Conservation (phyloP, 2,797 vertebrate genomes). For the Poecilia gillii region DNA sequence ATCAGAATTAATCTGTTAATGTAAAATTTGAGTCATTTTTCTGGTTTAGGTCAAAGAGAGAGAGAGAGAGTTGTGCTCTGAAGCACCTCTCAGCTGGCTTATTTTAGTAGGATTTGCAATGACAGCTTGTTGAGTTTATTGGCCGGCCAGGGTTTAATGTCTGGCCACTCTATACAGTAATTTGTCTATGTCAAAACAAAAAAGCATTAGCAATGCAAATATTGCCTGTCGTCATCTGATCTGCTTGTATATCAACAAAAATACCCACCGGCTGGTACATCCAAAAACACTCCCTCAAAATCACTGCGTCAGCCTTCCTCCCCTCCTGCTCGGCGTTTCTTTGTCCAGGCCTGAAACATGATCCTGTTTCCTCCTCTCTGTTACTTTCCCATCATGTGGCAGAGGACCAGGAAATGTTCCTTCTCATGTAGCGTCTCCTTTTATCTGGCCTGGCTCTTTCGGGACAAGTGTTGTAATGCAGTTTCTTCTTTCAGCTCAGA, state of each 20-base stretch:
- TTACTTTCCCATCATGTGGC: conserved; percentile 41
- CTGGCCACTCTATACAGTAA: conserved; percentile 12
- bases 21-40: conserved; percentile 6
- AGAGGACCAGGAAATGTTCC: conserved; percentile 50
- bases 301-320: conserved; percentile 51
- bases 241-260: conserved; percentile 23
- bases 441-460: conserved; percentile 25
- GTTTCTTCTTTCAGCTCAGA: conserved; percentile 46
- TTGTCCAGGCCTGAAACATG: conserved; percentile 61
- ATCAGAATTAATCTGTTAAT: conserved; percentile 26
- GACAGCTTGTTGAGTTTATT: conserved; percentile 24
- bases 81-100: conserved; percentile 21
- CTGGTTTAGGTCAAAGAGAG: not conserved
- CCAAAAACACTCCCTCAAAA: conserved; percentile 25
- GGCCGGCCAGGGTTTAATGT: conserved; percentile 32
- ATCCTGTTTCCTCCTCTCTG: conserved; percentile 52
- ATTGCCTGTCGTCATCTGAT: conserved; percentile 36
- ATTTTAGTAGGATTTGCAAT: conserved; percentile 33
- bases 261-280: not conserved
- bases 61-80: not conserved
- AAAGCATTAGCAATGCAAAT: conserved; percentile 21
- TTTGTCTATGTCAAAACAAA: conserved; percentile 47
- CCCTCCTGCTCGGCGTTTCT: conserved; percentile 6
- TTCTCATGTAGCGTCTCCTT: conserved; percentile 16
- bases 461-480: conserved; percentile 29